Evolutionary conservation across 2,113 vertebrate species (phyloP).

Genomic region (Montifringilla adamsi): DNA sequence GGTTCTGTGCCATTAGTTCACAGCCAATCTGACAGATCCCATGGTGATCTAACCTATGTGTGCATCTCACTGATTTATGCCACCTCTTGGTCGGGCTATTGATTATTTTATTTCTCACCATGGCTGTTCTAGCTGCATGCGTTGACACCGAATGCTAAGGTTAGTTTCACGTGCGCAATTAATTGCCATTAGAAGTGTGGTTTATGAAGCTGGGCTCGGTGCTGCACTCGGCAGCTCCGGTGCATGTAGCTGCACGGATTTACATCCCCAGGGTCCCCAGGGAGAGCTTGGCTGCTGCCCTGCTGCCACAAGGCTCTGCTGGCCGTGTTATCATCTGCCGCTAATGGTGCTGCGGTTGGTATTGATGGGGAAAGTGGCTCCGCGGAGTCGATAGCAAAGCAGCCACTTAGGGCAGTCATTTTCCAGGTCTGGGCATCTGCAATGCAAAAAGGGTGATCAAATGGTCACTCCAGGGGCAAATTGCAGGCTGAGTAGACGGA

Average conservation of each 20-base stretch:
- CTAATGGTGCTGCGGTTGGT: not conserved
- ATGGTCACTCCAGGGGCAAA: not conserved
- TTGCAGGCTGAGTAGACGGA: not conserved
- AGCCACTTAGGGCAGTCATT: not conserved
- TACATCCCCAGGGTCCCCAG: not conserved
- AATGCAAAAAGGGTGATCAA: not conserved
- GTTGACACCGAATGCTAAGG: not conserved
- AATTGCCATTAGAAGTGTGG: not conserved
- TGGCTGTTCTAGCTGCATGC: not conserved
- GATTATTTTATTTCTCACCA: not conserved
- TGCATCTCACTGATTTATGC: not conserved
- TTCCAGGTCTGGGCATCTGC: not conserved
- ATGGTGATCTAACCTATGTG: not conserved
- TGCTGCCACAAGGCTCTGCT: not conserved
- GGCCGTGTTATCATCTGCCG: not conserved
- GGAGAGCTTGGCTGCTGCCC: not conserved
- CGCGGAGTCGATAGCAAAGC: not conserved
- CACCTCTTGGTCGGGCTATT: not conserved
- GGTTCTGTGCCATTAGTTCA: not conserved
- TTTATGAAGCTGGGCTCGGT: not conserved
- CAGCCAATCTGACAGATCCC: not conserved
- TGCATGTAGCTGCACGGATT: not conserved
- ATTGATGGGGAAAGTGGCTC: not conserved
- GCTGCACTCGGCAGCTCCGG: not conserved
- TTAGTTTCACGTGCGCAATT: not conserved